Conservation (phyloP, 2,888 invertebrate species). For the Teleiodes luculella region DNA sequence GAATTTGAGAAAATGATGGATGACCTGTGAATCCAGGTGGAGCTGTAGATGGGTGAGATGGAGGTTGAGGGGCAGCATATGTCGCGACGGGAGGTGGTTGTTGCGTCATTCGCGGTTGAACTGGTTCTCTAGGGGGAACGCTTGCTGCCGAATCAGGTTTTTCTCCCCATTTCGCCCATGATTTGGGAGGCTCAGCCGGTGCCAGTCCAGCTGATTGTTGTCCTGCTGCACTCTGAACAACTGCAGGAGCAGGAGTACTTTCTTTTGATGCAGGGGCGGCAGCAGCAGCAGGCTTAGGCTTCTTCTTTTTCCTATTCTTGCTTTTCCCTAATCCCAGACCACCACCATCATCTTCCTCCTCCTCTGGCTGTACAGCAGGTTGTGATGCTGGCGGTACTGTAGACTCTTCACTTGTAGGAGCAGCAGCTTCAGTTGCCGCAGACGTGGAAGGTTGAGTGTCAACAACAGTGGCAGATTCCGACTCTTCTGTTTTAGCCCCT, state of each 20-base stretch:
- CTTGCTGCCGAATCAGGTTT: too few relatives aligned
- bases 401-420: not conserved
- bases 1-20: too few relatives aligned
- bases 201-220: not conserved
- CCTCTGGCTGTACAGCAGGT: not conserved
- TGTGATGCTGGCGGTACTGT: conserved; percentile 16
- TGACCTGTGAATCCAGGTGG: too few relatives aligned
- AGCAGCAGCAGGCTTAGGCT: not conserved
- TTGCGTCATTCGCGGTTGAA: too few relatives aligned
- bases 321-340: conserved; percentile 28
- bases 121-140: too few relatives aligned
- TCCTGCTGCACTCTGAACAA: too few relatives aligned
- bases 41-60: too few relatives aligned
- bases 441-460: conserved; percentile 3
- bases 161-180: not conserved
- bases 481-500: too few relatives aligned
- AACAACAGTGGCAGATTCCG: not conserved
- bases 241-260: not conserved
- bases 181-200: not conserved
- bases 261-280: not conserved
- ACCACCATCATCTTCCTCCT: conserved; percentile 4
- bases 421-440: conserved; percentile 8
- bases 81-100: too few relatives aligned
- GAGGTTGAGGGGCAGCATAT: too few relatives aligned
- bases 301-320: conserved; percentile 25